phyloP scores from a whole-genome alignment of 1,140 invertebrate species.

The Bactericera cockerelli region DNA sequence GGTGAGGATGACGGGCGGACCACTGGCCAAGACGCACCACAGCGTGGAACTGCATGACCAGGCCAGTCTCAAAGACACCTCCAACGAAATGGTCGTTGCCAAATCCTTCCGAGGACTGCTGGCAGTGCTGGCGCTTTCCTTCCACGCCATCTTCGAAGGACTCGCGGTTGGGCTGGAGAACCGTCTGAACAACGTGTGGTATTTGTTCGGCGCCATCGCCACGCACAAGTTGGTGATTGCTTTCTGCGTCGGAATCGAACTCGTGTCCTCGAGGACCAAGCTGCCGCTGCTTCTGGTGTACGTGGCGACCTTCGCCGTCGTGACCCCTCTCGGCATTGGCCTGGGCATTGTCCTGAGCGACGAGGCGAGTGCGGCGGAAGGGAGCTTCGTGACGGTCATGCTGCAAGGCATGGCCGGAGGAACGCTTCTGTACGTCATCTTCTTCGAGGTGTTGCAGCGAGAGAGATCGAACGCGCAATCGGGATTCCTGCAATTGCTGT shows the following conservation, averaged over 20 bases:
- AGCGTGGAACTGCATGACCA: background rate
- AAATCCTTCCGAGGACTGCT: constrained; percentile 42
- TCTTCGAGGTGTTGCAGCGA: constrained; percentile 74
- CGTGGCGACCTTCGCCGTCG: constrained; percentile 42
- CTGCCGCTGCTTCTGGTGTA: constrained; percentile 39
- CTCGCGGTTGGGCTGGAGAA: constrained; percentile 60
- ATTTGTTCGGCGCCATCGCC: constrained; percentile 51
- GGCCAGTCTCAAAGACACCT: background rate
- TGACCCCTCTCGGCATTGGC: constrained; percentile 51
- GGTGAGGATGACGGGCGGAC: constrained; percentile 21
- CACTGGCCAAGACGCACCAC: constrained; percentile 13
- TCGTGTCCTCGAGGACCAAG: constrained; percentile 46
- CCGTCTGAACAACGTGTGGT: constrained; percentile 42
- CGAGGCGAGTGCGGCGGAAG: constrained; percentile 19
- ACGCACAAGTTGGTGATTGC: constrained; percentile 61
- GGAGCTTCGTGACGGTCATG: constrained; percentile 29
- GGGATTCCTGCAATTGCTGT: constrained; percentile 49
- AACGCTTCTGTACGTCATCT: constrained; percentile 75
- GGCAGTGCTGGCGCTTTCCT: constrained; percentile 56
- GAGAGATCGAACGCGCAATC: constrained; percentile 47
- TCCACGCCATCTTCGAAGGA: constrained; percentile 69
- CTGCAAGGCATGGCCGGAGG: constrained; percentile 73
- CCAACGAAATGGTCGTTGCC: constrained; percentile 18
- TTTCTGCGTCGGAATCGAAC: constrained; percentile 48
- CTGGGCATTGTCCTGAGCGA: constrained; percentile 36